Evolutionary conservation across 2,797 vertebrate genomes (phyloP).

Genomic region (Melanotaenia trifasciata): DNA sequence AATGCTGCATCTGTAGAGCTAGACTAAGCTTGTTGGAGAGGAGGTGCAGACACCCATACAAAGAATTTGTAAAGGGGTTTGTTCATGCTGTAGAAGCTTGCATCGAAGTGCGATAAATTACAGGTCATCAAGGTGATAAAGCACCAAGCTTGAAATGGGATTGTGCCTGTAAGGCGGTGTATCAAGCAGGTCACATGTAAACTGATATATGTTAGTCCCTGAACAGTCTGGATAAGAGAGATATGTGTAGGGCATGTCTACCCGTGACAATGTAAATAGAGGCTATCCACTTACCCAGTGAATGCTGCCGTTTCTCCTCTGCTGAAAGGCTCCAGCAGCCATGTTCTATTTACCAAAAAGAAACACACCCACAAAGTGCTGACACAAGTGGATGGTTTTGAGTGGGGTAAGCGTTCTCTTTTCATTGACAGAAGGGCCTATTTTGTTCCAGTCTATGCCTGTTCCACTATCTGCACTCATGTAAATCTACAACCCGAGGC

Average conservation of each 20-base stretch:
- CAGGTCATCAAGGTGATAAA: constrained; percentile 64
- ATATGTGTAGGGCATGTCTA: constrained; percentile 27
- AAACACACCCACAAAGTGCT: constrained; percentile 45
- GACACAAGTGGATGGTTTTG: constrained; percentile 60
- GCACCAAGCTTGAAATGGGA: constrained; percentile 56
- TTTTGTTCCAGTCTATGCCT: constrained; percentile 27
- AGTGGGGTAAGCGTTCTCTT: constrained; percentile 45
- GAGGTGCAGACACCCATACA: constrained; percentile 22
- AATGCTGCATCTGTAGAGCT: background rate
- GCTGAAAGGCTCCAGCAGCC: constrained; percentile 45
- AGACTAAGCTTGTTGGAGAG: constrained; percentile 31
- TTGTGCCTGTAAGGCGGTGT: constrained; percentile 43
- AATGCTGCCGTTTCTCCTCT: constrained; percentile 40
- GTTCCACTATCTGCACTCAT: constrained; percentile 40
- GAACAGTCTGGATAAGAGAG: constrained; percentile 51
- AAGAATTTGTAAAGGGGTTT: constrained; percentile 20
- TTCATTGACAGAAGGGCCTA: constrained; percentile 40
- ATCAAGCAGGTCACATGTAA: constrained; percentile 35
- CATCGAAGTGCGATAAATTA: constrained; percentile 43
- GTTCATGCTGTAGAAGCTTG: constrained; percentile 31
- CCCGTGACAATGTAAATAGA: constrained; percentile 59
- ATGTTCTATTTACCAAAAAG: constrained; percentile 29
- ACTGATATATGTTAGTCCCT: constrained; percentile 43
- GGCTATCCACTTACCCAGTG: constrained; percentile 48
- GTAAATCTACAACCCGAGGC: constrained; percentile 28